A percentile compares a stretch with the other conserved stretches of the same genome.
Conservation (phyloP, 2,797 vertebrate species). For the Pseudochromis fuscus region DNA sequence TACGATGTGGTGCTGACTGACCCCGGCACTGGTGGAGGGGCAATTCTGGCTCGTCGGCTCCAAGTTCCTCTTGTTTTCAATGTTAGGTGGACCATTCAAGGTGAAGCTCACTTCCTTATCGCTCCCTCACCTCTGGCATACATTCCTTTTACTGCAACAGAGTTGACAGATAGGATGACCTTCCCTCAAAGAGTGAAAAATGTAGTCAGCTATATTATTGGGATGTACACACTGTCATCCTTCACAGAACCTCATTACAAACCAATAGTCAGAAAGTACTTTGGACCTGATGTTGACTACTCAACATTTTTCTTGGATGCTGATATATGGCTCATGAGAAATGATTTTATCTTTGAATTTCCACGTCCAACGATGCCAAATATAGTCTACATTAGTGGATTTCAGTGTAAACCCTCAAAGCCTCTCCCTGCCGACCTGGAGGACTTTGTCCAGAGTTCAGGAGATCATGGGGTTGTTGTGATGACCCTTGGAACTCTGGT, state of each 20-base stretch:
- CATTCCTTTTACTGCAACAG: conserved; percentile 66
- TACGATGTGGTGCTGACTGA: conserved; percentile 80
- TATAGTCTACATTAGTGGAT: conserved; percentile 84
- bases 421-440: conserved; percentile 78
- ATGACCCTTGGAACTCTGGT: conserved; percentile 83
- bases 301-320: conserved; percentile 77
- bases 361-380: conserved; percentile 87
- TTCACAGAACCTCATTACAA: conserved; percentile 67
- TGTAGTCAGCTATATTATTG: conserved; percentile 45
- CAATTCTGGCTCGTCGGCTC: conserved; percentile 72
- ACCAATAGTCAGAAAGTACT: conserved; percentile 63
- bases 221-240: conserved; percentile 22
- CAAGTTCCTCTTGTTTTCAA: conserved; percentile 76
- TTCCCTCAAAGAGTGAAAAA: conserved; percentile 72
- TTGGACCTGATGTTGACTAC: conserved; percentile 79
- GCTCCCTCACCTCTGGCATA: conserved; percentile 77
- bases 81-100: conserved; percentile 74
- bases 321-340: conserved; percentile 86
- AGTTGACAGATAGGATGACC: conserved; percentile 75
- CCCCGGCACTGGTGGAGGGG: conserved; percentile 67
- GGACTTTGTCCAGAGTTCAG: conserved; percentile 82
- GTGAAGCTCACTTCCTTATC: conserved; percentile 72
- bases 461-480: conserved; percentile 83
- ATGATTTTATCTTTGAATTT: conserved; percentile 86
- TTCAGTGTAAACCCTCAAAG: conserved; percentile 83